A percentile compares a stretch with the other conserved stretches of the same genome.
Conservation (phyloP, 2,797 vertebrate genomes). For the Podarcis siculus region DNA sequence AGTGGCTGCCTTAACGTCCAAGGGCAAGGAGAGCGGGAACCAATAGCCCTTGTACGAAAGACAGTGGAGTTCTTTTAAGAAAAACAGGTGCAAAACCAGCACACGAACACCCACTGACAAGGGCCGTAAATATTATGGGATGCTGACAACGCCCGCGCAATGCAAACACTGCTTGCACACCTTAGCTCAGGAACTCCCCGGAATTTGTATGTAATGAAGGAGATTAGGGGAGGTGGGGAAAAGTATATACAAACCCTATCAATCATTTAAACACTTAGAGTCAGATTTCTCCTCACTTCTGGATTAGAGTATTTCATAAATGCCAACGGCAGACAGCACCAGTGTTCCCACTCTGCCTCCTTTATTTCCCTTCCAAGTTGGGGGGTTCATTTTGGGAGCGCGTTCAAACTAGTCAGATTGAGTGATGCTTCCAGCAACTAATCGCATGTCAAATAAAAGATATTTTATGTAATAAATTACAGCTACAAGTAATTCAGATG, state of each 20-base stretch:
- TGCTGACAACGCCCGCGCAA: constrained; percentile 53
- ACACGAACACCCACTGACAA: constrained; percentile 27
- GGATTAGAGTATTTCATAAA: constrained; percentile 79
- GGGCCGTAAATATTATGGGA: constrained; percentile 58
- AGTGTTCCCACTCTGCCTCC: not conserved
- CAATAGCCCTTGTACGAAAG: constrained; percentile 13
- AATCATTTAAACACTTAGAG: constrained; percentile 82
- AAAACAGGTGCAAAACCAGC: constrained; percentile 30
- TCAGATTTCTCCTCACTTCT: constrained; percentile 76
- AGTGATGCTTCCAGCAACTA: constrained; percentile 87
- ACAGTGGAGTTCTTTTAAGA: constrained; percentile 29
- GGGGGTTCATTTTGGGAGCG: constrained; percentile 81
- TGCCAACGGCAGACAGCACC: constrained; percentile 69
- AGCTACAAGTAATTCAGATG: constrained; percentile 87
- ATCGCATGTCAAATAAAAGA: constrained; percentile 89
- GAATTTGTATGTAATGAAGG: constrained; percentile 76
- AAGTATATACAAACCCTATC: constrained; percentile 62
- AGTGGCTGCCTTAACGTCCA: constrained; percentile 13
- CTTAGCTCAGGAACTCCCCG: constrained; percentile 75
- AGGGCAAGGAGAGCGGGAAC: constrained; percentile 31
- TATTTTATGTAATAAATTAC: constrained; percentile 91
- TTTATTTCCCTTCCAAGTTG: constrained; percentile 35
- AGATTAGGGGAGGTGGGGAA: constrained; percentile 60
- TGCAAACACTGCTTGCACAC: constrained; percentile 66
- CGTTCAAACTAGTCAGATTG: constrained; percentile 87